Evolutionary conservation across 2,797 vertebrate species (phyloP).

Genomic region (Champsocephalus gunnari): DNA sequence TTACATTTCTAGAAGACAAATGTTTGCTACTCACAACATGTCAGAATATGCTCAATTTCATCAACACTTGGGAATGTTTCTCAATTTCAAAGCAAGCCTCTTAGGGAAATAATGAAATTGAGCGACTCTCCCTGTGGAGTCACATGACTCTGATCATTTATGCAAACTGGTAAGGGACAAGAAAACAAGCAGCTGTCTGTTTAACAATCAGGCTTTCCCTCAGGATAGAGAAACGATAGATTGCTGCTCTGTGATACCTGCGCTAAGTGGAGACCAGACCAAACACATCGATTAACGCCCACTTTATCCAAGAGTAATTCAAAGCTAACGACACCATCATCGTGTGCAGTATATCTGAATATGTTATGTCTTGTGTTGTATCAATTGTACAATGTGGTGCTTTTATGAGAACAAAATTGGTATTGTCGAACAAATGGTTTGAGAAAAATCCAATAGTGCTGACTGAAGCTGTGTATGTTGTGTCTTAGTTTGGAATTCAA

Average conservation of each 20-base stretch:
- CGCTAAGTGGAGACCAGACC: conserved; percentile 25
- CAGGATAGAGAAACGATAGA: conserved; percentile 52
- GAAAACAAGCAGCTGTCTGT: conserved; percentile 52
- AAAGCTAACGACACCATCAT: conserved; percentile 33
- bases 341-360: not conserved
- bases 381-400: not conserved
- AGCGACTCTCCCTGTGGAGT: conserved; percentile 17
- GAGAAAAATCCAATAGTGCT: conserved; percentile 55
- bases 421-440: conserved; percentile 25
- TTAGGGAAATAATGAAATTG: conserved; percentile 18
- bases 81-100: conserved; percentile 12
- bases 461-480: conserved; percentile 31
- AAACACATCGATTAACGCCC: conserved; percentile 58
- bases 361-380: not conserved
- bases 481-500: conserved; percentile 62
- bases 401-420: not conserved
- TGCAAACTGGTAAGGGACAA: conserved; percentile 11
- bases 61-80: not conserved
- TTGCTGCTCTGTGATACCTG: conserved; percentile 46
- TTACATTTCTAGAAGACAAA: not conserved
- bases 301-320: conserved; percentile 34
- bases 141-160: conserved; percentile 41
- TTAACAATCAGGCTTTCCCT: conserved; percentile 29
- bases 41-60: not conserved
- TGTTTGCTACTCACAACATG: not conserved